phyloP scores from a whole-genome alignment of 2,113 vertebrate species.

The Oreotrochilus melanogaster region DNA sequence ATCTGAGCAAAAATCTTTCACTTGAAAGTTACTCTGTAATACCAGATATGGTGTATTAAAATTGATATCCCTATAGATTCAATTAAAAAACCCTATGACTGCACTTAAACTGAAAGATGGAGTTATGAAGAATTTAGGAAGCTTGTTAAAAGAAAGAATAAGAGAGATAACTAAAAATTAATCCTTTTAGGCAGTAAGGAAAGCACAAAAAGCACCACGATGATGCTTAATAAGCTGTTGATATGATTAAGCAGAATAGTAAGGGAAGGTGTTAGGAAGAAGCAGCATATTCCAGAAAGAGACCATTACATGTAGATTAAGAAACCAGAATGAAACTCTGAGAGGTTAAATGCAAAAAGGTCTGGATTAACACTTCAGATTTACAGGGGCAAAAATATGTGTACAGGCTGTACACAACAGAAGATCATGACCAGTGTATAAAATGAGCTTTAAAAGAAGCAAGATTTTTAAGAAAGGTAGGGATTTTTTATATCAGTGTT shows the following conservation, averaged over 20 bases:
- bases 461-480: background rate
- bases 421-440: background rate
- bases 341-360: background rate
- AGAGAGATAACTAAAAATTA: background rate
- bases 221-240: background rate
- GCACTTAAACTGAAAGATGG: background rate
- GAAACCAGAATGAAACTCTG: background rate
- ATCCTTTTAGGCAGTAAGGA: background rate
- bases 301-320: background rate
- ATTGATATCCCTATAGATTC: background rate
- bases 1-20: background rate
- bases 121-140: background rate
- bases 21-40: background rate
- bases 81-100: background rate
- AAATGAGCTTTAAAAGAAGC: background rate
- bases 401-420: fast-evolving
- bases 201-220: background rate
- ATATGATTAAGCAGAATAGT: background rate
- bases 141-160: background rate
- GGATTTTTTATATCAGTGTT: background rate
- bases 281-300: background rate
- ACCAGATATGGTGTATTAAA: background rate
- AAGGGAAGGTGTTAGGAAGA: background rate
- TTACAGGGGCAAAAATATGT: background rate
- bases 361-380: background rate